phyloP scores from a whole-genome alignment of 2,888 invertebrate species.

The Nephrotoma flavescens region DNA sequence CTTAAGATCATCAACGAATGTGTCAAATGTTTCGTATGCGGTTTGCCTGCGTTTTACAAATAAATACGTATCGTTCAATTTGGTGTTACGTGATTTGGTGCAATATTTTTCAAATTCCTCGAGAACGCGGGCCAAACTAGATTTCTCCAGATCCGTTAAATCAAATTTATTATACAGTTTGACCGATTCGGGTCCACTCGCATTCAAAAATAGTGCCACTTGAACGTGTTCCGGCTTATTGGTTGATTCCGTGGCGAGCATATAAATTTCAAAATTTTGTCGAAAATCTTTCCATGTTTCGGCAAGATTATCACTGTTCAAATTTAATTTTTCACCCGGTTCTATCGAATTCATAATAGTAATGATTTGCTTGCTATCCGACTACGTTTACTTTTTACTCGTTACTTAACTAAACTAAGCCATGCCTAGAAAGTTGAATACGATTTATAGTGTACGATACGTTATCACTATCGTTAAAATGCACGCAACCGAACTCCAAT shows the following conservation, averaged over 20 bases:
- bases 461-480: too few species aligned
- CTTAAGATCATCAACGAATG: neutral
- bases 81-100: neutral
- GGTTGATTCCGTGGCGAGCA: neutral
- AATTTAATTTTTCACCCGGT: too few species aligned
- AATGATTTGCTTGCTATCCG: too few species aligned
- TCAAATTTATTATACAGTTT: neutral
- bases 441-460: neutral
- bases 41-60: neutral
- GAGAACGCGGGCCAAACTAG: neutral
- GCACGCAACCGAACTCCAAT: too few species aligned
- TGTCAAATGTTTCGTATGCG: neutral
- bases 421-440: neutral
- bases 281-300: too few species aligned
- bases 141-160: neutral
- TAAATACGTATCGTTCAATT: neutral
- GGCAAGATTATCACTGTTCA: too few species aligned
- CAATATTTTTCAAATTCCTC: neutral
- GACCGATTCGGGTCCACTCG: neutral
- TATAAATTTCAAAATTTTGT: too few species aligned
- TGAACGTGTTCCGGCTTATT: neutral
- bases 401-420: neutral
- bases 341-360: too few species aligned
- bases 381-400: neutral
- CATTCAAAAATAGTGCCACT: neutral